These are phyloP conservation scores for Sebastes matsubarae DNA, from an alignment of 2,797 vertebrate species.

Conservation along the genomic window DNA sequence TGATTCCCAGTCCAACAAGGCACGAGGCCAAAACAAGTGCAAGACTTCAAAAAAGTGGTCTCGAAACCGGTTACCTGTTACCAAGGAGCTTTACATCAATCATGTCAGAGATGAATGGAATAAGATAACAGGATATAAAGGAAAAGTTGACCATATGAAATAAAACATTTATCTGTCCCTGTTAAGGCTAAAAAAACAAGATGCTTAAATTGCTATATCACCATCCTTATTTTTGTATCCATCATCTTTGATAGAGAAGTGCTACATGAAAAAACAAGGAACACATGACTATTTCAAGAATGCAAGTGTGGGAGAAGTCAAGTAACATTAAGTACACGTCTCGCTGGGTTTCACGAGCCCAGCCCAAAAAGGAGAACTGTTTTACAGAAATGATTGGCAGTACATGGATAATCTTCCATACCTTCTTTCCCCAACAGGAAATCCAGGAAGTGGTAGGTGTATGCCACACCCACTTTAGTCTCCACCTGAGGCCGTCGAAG, in stretches of 20 bases:
- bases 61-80: background rate
- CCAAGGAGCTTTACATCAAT: background rate
- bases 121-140: background rate
- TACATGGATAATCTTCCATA: conserved; percentile 40
- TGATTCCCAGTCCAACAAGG: too few species aligned
- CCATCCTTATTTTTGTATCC: background rate
- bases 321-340: conserved; percentile 2
- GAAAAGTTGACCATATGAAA: background rate
- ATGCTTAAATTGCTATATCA: background rate
- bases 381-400: background rate
- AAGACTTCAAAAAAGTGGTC: too few species aligned
- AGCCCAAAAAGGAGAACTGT: background rate
- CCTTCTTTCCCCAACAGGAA: conserved; percentile 91
- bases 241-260: background rate
- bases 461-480: conserved; percentile 91
- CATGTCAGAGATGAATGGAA: background rate
- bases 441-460: conserved; percentile 94
- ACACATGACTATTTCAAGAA: conserved; percentile 28
- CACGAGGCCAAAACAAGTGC: too few species aligned
- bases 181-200: background rate
- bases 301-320: conserved; percentile 30
- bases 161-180: background rate
- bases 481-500: conserved; percentile 94
- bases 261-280: background rate
- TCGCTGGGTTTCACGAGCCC: conserved; percentile 9